Evolutionary conservation across 2,888 invertebrate genomes (phyloP), one percentile per base, ranked within the genome.

Genomic region (Dusona sp.): DNA sequence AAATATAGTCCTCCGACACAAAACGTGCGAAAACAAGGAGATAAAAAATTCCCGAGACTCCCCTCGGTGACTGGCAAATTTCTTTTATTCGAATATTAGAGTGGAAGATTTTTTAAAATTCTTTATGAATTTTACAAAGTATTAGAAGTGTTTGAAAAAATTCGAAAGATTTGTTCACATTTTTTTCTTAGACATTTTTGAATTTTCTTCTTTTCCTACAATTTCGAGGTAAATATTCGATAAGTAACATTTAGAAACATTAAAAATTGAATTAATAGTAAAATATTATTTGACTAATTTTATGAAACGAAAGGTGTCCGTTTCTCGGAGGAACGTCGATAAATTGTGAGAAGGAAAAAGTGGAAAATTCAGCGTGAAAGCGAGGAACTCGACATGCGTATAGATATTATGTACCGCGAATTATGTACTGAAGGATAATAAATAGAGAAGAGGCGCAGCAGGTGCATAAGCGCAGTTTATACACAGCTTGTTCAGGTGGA

Each of bases 401-500:
- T 29, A 36, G 54, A 79, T 70, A 70, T 64, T 77, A 42, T 67
- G 74, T 65, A 81, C 75, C 67, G 68, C 70, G 78, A 51, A 78
- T 78, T 74, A 78, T 67, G 67, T 73, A 85, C 57, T 38, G 72
- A 16, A 73, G 45, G 82, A 77, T 81, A 79, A 84, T 78, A 81
- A 81, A 84, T 79, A 79, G 84, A 54, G 81, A 79, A 81, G 81
- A 86, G 84, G 81, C 79, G 68, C 74, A 79, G 86, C 86, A 87
- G 86, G 86, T 87, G 86, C 78, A 79, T 68, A 70, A 13, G 74
- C 74, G 54, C 19, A 70, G 65, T 72, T 65, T 85, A 87, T 79
- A 87, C 78, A 84, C 86, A 87, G 78, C 86, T 87, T 74, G 84
- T 87, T 87, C 84, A 79, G 68, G 64, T 19, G 77, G 84, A 87